Evolutionary conservation across 2,888 invertebrate species (phyloP), one percentile per base, ranked within the genome.

Genomic region (Flexamia atlantica): DNA sequence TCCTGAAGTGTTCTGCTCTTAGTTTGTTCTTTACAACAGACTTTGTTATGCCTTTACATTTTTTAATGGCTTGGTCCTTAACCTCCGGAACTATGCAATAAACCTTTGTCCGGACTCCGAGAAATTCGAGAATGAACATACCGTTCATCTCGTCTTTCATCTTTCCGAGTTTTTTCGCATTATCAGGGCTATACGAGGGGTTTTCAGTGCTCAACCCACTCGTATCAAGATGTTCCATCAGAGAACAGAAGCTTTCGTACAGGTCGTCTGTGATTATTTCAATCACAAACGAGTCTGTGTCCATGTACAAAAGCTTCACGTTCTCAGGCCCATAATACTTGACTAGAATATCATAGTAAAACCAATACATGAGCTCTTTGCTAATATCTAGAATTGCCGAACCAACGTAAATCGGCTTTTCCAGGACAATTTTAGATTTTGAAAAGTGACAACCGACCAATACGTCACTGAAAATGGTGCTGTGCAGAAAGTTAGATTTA

Each of bases 81-180:
- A 25, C n/a, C n/a, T 50, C 14, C 23, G 23, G 23, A 23, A 53
- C 23, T 53, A 53, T 53, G 23, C 53, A 53, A 20, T 53, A 23
- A 7, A 53, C 53, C 14, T 53, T 53, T 53, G 53, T 53, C 23
- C 53, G 53, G 30, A 87, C 32, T 5, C 88, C 88, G 10, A 89
- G 87, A 82, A 88, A 86, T 85, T 89, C 88, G 23, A 79, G 83
- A 83, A 88, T 88, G 12, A 87, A 86, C 10, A 32, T 60, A 5
- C 87, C 87, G 32, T 87, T 87, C 60, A 86, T 87, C 84, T 89
- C 89, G 86, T 89, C 89, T 85, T 89, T 89, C 87, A 89, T 88
- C 60, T 89, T 81, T 0, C 89, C 89, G 2, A 88, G 30, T 0
- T 88, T 86, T 86, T 89, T 89, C 84, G 88, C 86, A 64, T 85